Base-by-base conservation (phyloP, 2,888 invertebrate genomes). In the Odontocolon sp. region DNA sequence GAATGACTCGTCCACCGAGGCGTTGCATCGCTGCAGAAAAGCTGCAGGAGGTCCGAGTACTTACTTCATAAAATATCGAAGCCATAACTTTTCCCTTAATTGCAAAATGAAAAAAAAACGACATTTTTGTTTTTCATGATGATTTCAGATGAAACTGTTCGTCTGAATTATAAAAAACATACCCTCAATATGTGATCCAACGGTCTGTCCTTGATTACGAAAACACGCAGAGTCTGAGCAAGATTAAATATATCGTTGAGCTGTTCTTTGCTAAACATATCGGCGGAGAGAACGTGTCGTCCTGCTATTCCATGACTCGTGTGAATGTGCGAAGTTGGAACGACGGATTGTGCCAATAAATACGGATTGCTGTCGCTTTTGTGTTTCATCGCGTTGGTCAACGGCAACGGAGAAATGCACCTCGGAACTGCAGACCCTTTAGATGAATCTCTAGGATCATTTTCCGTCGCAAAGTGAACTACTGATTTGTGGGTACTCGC, bases 21-120 rank as follows among this genome's bases (percentile, higher is more conserved):
- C 99, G 93, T 89, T 97, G 96, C 98, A 99, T 99, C 0, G 99
- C 99, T 0, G 97, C 97, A 0, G 97, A 94, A 91, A 99, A 99
- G 88, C 99, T 99, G 89, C 97, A 97, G 84, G 96, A 95, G 0
- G 99, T 99, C 76, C 99, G 93, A 0, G 99, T 99, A 88, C 98
- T 99, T 0, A 95, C 98, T 93, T 99, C 99, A 91, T 98, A 99
- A 91, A 99, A 99, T 87, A 99, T 94, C 0, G 96, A 97, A 2
- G 98, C 96, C 97, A 99, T 96, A 2, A 99, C 93, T 92, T 98
- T 98, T 40, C 98, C 98, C 93, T 94, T 83, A 4, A 87, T 79
- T 26, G 18, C 40, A 50, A 66, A 40, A 45, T 23, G n/a, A 38
- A 21, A 9, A 1, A 18, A 1, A 28, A 18, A n/a, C 0, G 14